Base-by-base conservation (phyloP, 2,113 vertebrate species). In the cat (Felis catus) region DNA sequence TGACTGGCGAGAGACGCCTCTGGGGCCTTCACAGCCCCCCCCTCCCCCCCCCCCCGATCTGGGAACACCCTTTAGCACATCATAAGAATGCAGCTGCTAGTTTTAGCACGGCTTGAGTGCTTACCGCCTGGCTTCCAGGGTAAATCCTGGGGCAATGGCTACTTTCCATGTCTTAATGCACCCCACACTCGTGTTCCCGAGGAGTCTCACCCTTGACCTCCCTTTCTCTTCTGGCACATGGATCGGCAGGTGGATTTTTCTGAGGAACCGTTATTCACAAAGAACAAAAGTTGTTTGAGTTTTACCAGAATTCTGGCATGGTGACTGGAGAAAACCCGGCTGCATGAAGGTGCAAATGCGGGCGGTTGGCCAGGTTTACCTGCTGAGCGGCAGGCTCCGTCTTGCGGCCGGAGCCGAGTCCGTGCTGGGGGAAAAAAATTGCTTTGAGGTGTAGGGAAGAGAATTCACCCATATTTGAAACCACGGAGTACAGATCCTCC, bases 41-140 rank as follows among this genome's bases (percentile, higher is more conserved):
- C n/a, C n/a, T n/a, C n/a, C n/a, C 61, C 48, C 21, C 61, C 48
- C 21, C 21, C 21, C 80, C 1, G 1, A 0, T 3, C 4, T 4
- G 39, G 45, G 53, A 61, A 7, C 0, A 4, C 55, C 79, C 4
- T 0, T 0, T 1, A 12, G 48, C 63, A 2, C 15, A 0, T n/a
- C 29, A 0, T 21, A 11, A 19, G 8, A 36, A 4, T 0, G 15
- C 63, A 45, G 51, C 31, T 0, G 13, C 21, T 9, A 6, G 4
- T 45, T 36, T 33, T 68, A 9, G 19, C 53, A 4, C 27, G 19
- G 53, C 36, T 21, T 0, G 6, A 0, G 3, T 4, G 29, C 73
- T 86, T 27, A 3, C 80, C 12, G 2, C 85, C 12, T 6, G 25
- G 51, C 18, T 39, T 51, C 45, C 36, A 0, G 0, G 33, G 15